Conservation (phyloP, 2,797 vertebrate genomes). For the Enteromius treurensis region DNA sequence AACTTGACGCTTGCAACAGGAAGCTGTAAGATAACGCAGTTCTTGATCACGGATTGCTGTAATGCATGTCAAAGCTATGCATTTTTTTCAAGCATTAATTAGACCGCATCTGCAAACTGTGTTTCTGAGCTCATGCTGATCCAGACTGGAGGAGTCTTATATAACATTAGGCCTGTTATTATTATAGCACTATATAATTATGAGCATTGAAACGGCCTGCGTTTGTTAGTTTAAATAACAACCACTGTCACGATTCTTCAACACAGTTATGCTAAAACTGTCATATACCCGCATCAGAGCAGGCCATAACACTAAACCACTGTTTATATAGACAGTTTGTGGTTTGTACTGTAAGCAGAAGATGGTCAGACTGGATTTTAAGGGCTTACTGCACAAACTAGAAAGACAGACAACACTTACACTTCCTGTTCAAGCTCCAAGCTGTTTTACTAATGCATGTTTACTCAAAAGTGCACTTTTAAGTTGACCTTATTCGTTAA, state of each 20-base stretch:
- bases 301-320: neutral
- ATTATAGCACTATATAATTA: constrained; percentile 13
- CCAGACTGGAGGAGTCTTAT: neutral
- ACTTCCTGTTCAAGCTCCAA: neutral
- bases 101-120: neutral
- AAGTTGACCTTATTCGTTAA: neutral
- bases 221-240: neutral
- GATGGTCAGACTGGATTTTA: constrained; percentile 20
- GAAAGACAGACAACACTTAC: neutral
- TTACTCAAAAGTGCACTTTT: neutral
- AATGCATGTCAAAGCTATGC: neutral
- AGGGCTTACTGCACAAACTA: neutral
- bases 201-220: neutral
- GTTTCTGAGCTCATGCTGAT: neutral
- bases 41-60: neutral
- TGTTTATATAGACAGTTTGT: neutral
- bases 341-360: neutral
- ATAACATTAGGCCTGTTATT: neutral
- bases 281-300: neutral
- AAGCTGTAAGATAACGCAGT: neutral
- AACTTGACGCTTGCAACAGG: neutral
- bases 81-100: neutral
- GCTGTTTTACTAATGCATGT: neutral
- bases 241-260: neutral
- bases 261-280: neutral